Evolutionary conservation across 2,888 invertebrate species (phyloP), one percentile per base, ranked within the genome.

Genomic region (Mimumesa dahlbomi): DNA sequence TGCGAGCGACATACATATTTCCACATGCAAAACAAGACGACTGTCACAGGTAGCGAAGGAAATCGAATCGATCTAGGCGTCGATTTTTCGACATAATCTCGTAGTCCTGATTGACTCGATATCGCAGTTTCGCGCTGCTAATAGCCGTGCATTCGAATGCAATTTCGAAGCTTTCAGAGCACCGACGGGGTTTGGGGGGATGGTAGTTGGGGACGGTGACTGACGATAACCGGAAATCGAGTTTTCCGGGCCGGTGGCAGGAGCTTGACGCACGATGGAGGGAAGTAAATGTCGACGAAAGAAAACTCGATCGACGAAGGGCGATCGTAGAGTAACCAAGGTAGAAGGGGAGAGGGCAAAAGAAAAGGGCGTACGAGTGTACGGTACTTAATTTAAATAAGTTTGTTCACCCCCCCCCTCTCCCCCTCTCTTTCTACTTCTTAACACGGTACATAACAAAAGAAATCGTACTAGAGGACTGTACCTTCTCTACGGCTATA

Each of bases 161-260:
- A 85, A 85, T 84, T 83, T 83, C 75, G 71, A 68, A 59, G 79
- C 79, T 77, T 79, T 77, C 76, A 75, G 21, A 58, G 4, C 38
- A 36, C n/a, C 21, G 34, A 6, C 48, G 25, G 18, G 45, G 53
- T 38, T 22, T 29, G 16, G 43, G 63, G 45, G 19, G 36, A 40
- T 1, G 46, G 52, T 19, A 22, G 9, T 11, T 18, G 59, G 22
- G 69, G 58, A 46, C 57, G 76, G 70, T 75, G 81, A 77, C 72
- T 72, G 79, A 77, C 76, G 82, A 82, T 81, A 83, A 84, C 69
- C 84, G 82, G 82, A 85, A 84, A 86, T 85, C 79, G 82, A 85
- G 78, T 85, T 85, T 82, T 76, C 75, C 73, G 73, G 69, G 31
- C 53, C 61, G 69, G 61, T 61, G 63, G 64, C 61, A 66, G 67